phyloP scores from a whole-genome alignment of 2,797 vertebrate genomes.

The Sphenodon punctatus region DNA sequence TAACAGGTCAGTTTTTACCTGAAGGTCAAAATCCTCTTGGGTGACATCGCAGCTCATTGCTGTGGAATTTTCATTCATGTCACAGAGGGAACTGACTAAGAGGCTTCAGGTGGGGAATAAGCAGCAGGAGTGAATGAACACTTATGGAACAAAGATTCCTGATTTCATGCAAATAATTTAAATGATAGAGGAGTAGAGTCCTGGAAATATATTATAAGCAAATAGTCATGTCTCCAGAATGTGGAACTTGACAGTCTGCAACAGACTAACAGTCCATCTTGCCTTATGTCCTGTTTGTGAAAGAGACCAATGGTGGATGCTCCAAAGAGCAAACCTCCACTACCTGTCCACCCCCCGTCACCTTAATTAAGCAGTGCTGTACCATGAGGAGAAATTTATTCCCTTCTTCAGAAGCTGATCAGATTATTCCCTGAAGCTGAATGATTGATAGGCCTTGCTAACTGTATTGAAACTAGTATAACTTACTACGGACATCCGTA shows the following conservation, averaged over 20 bases:
- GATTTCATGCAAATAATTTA: background rate
- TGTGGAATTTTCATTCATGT: background rate
- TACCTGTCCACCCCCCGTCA: background rate
- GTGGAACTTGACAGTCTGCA: background rate
- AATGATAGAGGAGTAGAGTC: background rate
- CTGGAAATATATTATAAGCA: background rate
- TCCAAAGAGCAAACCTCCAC: background rate
- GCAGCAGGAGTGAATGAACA: conserved; percentile 15
- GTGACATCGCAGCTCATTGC: background rate
- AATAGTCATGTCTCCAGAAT: background rate
- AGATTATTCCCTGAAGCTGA: background rate
- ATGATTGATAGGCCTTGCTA: background rate
- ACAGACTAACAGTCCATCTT: background rate
- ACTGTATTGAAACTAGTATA: background rate
- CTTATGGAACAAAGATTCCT: background rate
- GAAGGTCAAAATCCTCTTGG: background rate
- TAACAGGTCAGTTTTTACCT: background rate
- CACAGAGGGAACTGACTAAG: background rate
- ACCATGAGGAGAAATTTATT: background rate
- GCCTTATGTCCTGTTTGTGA: background rate
- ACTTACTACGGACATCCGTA: background rate
- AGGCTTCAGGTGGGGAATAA: background rate
- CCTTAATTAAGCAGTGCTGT: background rate
- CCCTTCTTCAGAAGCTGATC: background rate
- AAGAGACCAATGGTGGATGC: accelerated